Conservation (phyloP, 2,797 vertebrate genomes). For the Clarias pachynema region DNA sequence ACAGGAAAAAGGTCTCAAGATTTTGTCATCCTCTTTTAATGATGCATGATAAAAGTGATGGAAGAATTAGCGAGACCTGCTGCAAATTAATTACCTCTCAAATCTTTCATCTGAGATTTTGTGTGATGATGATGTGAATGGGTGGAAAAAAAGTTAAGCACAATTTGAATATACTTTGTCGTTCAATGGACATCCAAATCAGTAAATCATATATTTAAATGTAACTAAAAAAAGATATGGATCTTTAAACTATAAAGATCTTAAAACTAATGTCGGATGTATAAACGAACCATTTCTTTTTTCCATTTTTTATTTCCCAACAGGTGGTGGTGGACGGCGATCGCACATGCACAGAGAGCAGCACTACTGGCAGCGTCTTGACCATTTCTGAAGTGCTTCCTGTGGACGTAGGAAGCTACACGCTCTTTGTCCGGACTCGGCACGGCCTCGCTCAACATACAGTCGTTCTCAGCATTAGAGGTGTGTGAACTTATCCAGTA, state of each 20-base stretch:
- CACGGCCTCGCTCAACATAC: slow-evolving; percentile 67
- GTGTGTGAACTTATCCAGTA: slow-evolving; percentile 53
- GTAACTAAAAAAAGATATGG: not conserved
- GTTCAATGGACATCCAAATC: too few species aligned
- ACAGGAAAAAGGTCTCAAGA: slow-evolving; percentile 71
- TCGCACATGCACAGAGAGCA: slow-evolving; percentile 58
- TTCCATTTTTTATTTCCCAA: not conserved
- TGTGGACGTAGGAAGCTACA: slow-evolving; percentile 71
- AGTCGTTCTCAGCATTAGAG: slow-evolving; percentile 66
- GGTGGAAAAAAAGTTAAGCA: too few species aligned
- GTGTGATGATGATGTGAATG: too few species aligned
- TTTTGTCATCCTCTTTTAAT: not conserved
- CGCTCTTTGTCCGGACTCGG: slow-evolving; percentile 66
- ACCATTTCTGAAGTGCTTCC: slow-evolving; percentile 61
- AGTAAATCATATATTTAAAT: not conserved
- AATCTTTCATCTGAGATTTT: too few species aligned
- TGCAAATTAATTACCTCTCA: not conserved
- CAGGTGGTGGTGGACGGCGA: slow-evolving; percentile 63
- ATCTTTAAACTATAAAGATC: too few species aligned
- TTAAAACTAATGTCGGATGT: not conserved
- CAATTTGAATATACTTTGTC: too few species aligned
- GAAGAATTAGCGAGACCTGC: not conserved
- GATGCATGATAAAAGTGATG: not conserved
- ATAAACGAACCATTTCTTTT: not conserved
- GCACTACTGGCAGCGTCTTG: slow-evolving; percentile 61